phyloP scores from a whole-genome alignment of 2,797 vertebrate species.

The Euphonia xanthogaster region DNA sequence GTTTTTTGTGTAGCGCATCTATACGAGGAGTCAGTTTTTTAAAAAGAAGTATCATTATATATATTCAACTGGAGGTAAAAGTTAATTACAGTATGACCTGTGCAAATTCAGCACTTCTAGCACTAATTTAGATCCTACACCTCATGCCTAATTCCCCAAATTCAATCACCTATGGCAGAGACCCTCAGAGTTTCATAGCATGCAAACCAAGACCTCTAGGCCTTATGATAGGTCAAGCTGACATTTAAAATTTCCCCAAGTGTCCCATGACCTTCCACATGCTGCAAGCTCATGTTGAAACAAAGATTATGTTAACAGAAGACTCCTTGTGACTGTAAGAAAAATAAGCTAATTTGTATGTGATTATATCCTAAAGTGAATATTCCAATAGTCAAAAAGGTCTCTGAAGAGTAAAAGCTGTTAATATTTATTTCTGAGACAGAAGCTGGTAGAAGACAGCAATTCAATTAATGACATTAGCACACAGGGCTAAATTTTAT shows the following conservation, averaged over 20 bases:
- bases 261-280: not conserved
- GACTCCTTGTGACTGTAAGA: not conserved
- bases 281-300: not conserved
- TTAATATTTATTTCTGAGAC: not conserved
- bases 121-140: not conserved
- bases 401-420: not conserved
- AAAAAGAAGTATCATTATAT: not conserved
- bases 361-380: not conserved
- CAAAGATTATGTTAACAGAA: not conserved
- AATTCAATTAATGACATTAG: not conserved
- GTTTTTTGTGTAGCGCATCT: not conserved
- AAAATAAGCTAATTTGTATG: not conserved
- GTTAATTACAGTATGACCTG: not conserved
- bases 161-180: not conserved
- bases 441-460: not conserved
- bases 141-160: not conserved
- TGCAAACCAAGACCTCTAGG: not conserved
- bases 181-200: not conserved
- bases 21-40: not conserved
- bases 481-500: not conserved
- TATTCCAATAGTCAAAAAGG: not conserved
- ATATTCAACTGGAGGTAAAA: not conserved
- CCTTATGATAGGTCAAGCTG: not conserved
- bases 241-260: not conserved
- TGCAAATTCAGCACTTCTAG: not conserved